Evolutionary conservation across 2,113 vertebrate genomes (phyloP).

Genomic region (Cepphus grylle): DNA sequence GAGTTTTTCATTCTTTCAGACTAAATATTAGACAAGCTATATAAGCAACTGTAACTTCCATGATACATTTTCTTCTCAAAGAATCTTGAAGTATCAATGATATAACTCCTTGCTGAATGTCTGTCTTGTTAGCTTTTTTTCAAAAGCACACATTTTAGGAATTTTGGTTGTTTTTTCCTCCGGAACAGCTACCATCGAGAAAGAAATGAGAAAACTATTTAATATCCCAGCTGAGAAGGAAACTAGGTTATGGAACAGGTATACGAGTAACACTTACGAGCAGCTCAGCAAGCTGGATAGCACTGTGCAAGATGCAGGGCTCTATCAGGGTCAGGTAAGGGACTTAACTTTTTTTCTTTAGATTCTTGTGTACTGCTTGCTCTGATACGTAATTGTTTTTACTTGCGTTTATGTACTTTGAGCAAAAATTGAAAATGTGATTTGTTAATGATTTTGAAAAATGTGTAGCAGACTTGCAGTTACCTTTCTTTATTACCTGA

Average conservation of each 20-base stretch:
- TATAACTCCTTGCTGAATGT: neutral
- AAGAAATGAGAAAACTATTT: slow-evolving; percentile 91
- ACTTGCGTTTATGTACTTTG: neutral
- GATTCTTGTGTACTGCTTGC: neutral
- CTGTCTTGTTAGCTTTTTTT: neutral
- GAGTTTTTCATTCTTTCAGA: neutral
- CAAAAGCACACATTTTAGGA: neutral
- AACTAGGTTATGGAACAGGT: slow-evolving; percentile 93
- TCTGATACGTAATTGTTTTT: neutral
- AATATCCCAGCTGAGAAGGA: slow-evolving; percentile 88
- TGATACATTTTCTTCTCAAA: neutral
- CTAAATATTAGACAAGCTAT: neutral
- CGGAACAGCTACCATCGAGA: slow-evolving; percentile 87
- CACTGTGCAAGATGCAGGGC: slow-evolving; percentile 93
- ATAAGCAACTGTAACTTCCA: neutral
- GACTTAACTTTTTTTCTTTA: neutral
- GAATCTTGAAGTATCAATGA: neutral
- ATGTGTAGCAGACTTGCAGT: neutral
- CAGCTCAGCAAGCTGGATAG: slow-evolving; percentile 92
- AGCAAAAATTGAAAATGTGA: neutral
- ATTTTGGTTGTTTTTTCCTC: neutral
- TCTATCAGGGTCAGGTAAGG: slow-evolving; percentile 94
- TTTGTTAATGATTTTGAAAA: neutral
- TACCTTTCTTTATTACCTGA: neutral
- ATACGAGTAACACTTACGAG: slow-evolving; percentile 90